Percentiles rank a stretch among this genome's conserved stretches.
Conservation (phyloP, 2,888 invertebrate genomes). For the Amaurobius ferox region DNA sequence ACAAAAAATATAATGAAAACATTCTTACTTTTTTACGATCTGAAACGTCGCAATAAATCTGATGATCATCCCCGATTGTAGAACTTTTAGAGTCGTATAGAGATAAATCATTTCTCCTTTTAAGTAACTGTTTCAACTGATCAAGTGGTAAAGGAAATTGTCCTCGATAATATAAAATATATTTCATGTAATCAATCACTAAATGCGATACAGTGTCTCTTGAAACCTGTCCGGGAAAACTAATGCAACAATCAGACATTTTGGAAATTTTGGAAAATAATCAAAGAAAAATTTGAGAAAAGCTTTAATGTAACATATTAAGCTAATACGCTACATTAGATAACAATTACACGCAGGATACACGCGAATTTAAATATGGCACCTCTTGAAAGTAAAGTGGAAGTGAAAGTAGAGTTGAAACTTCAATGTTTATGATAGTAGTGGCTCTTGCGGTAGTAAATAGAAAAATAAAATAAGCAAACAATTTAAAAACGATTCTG, state of each 20-base stretch:
- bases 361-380: no score
- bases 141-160: slow-evolving; percentile 62
- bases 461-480: no score
- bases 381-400: no score
- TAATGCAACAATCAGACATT: slow-evolving; percentile 44
- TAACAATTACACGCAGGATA: no score
- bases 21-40: not conserved
- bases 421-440: no score
- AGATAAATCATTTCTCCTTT: not conserved
- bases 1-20: not conserved
- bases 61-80: slow-evolving; percentile 13
- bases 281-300: no score
- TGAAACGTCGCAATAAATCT: slow-evolving; percentile 33
- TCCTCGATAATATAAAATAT: slow-evolving; percentile 47
- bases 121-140: slow-evolving; percentile 24
- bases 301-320: no score
- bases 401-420: no score
- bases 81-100: not conserved
- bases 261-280: no score
- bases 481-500: no score
- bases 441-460: no score
- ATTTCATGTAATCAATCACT: slow-evolving; percentile 54
- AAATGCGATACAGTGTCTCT: slow-evolving; percentile 29
- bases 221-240: slow-evolving; percentile 40
- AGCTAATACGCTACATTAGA: no score